phyloP scores from a whole-genome alignment of 2,113 vertebrate species.

The Rostratula benghalensis region DNA sequence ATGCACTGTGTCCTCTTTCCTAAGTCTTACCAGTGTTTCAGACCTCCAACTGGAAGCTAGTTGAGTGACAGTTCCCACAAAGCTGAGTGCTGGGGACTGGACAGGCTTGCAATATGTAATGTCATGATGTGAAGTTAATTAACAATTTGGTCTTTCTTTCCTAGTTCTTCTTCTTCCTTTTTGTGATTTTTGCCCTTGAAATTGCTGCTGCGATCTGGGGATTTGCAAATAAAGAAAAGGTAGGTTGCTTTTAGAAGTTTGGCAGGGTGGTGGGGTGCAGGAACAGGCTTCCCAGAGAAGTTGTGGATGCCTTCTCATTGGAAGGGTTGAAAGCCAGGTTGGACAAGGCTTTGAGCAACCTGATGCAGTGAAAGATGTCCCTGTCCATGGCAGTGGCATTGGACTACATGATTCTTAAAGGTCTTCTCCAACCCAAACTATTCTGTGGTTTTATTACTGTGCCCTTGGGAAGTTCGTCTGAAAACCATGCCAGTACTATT shows the following conservation, averaged over 20 bases:
- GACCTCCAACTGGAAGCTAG: background rate
- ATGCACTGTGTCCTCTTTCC: background rate
- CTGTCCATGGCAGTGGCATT: accelerated
- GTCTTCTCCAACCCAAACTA: background rate
- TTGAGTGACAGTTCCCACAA: background rate
- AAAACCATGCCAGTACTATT: background rate
- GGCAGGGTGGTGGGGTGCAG: background rate
- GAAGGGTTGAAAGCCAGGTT: background rate
- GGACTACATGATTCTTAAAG: background rate
- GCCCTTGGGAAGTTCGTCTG: background rate
- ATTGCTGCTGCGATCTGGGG: constrained; percentile 95
- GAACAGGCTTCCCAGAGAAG: background rate
- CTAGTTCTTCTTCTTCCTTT: constrained; percentile 93
- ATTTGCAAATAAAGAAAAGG: constrained; percentile 91
- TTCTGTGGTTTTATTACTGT: background rate
- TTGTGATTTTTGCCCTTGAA: constrained; percentile 93
- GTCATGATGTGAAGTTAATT: background rate
- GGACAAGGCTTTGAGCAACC: background rate
- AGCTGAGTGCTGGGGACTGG: background rate
- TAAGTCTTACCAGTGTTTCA: background rate
- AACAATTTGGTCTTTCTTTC: background rate
- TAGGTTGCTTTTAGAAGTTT: constrained; percentile 45
- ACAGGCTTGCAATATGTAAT: background rate
- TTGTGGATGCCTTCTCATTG: background rate
- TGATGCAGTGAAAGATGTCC: background rate